These are phyloP conservation scores for Odontophorus gujanensis DNA, from an alignment of 2,113 vertebrate species.

Conservation along the genomic window DNA sequence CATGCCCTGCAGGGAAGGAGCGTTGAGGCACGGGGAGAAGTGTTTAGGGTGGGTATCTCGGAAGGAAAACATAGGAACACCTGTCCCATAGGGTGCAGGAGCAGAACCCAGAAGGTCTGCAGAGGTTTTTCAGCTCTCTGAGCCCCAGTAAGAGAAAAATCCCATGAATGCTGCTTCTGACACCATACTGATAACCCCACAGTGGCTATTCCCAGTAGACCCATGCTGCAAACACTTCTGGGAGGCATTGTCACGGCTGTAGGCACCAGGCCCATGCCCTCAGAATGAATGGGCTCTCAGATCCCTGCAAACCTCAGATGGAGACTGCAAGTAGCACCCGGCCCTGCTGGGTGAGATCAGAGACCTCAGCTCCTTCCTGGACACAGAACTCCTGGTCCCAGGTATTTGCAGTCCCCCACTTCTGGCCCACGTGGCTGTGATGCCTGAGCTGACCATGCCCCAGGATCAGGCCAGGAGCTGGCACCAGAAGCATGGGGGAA, in stretches of 20 bases:
- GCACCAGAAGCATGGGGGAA: neutral
- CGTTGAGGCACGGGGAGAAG: neutral
- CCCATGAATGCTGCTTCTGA: neutral
- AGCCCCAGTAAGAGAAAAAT: neutral
- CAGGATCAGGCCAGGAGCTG: rapidly evolving
- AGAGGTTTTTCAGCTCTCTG: neutral
- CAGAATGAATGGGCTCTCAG: rapidly evolving
- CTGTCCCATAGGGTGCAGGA: rapidly evolving
- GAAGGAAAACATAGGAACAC: neutral
- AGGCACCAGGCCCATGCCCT: neutral
- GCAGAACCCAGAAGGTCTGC: neutral
- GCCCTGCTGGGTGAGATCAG: neutral
- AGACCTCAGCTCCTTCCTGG: neutral
- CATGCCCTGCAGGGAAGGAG: neutral
- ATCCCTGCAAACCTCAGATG: neutral
- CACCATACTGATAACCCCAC: neutral
- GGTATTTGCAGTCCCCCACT: neutral
- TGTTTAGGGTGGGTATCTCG: neutral
- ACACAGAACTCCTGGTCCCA: neutral
- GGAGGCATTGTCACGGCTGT: neutral
- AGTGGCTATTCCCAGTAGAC: neutral
- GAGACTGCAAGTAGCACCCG: neutral
- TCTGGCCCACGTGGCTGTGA: rapidly evolving
- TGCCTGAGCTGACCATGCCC: neutral
- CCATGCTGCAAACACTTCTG: neutral